phyloP scores from a whole-genome alignment of 2,888 invertebrate species.

The Oegoconia quadripuncta region DNA sequence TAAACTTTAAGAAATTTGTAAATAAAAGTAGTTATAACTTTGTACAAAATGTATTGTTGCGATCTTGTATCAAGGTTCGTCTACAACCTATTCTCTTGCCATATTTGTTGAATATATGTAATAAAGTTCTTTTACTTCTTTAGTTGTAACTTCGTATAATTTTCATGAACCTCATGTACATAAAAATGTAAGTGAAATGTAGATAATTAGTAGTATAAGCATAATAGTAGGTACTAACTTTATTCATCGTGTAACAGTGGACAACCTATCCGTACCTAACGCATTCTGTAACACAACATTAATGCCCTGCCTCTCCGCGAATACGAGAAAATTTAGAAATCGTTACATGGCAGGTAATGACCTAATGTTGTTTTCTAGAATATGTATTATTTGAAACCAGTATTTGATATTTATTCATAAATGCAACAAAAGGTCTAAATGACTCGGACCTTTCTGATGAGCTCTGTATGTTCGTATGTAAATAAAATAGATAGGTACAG shows the following conservation, averaged over 20 bases:
- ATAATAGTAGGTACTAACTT: background rate
- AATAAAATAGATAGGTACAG: no score
- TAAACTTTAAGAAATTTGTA: slow-evolving; percentile 46
- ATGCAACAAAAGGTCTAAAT: no score
- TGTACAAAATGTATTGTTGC: slow-evolving; percentile 58
- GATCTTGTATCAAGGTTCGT: slow-evolving; percentile 75
- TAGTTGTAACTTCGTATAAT: slow-evolving; percentile 12
- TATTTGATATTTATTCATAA: no score
- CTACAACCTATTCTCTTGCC: slow-evolving; percentile 66
- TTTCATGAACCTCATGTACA: slow-evolving; percentile 16
- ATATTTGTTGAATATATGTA: slow-evolving; percentile 56
- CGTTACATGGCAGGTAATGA: no score
- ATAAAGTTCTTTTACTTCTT: slow-evolving; percentile 13
- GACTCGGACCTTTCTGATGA: no score
- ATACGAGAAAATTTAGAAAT: no score
- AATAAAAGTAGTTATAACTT: slow-evolving; percentile 35
- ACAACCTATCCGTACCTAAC: no score
- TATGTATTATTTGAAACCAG: no score
- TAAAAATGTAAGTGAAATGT: slow-evolving; percentile 10
- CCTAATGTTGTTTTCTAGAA: no score
- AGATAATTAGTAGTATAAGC: slow-evolving; percentile 2
- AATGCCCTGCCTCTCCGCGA: no score
- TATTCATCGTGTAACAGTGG: slow-evolving; percentile 2
- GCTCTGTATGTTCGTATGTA: no score
- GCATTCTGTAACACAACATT: no score